Evolutionary conservation across 1,140 invertebrate species (phyloP), one percentile per base, ranked within the genome.

Genomic region (Argopecten irradians): DNA sequence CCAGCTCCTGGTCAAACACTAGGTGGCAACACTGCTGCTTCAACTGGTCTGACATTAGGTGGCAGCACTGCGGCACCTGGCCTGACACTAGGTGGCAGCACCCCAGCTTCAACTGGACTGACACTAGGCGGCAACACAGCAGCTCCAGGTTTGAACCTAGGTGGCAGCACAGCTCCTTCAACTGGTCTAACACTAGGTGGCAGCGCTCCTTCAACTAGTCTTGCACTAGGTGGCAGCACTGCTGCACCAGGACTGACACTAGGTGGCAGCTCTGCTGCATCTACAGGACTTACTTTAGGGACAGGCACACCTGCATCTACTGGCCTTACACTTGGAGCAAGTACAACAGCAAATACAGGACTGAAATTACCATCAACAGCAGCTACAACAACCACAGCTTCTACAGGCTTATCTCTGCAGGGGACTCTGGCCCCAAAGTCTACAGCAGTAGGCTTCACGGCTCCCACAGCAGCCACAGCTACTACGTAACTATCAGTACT

Each of bases 171-270:
- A 43, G 71, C 28, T 28, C 19, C 55, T n/a, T 14, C 89, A 36
- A 87, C 87, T 83, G 88, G 86, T 34, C 87, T 91, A 16, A 82
- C 84, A 34, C 85, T 90, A 2, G 90, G 88, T 16, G 83, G 36
- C 34, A 39, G 82, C 5, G 35, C 43, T n/a, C 46, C 55, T 22
- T 19, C 32, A 39, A 34, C 83, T 82, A n/a, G 43, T 3, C 33
- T 55, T 41, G 41, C 36, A 83, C 39, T 71, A 11, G 82, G 82
- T 32, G 86, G 88, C 35, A 34, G 28, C 1, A 87, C 86, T 16
- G 39, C 84, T 41, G 3, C 41, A 39, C 13, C 43, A 9, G 88
- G 88, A 22, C 83, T 89, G 22, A 83, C 36, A 32, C 41, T 89
- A 34, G 88, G 88, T 34, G 85, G 43, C 34, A 39, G 39, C 22